Evolutionary conservation across 2,888 invertebrate genomes (phyloP).

Genomic region (Pseudococcus viburni): DNA sequence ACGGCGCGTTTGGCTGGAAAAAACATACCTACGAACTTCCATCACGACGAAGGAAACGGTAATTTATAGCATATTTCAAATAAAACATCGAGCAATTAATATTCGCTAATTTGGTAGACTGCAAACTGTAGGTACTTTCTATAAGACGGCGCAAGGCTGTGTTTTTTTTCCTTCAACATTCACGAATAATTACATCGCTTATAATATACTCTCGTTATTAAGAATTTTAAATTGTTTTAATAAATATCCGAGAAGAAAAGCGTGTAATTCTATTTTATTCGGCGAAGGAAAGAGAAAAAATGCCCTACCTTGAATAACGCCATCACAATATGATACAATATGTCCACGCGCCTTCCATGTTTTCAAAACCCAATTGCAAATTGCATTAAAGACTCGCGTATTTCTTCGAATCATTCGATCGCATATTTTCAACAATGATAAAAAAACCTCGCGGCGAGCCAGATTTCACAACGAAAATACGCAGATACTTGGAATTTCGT

Average conservation of each 20-base stretch:
- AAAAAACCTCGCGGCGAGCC: not conserved
- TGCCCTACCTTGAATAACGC: not conserved
- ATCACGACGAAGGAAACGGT: not conserved
- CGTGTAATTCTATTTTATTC: slow-evolving; percentile 17
- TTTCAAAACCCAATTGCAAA: slow-evolving; percentile 16
- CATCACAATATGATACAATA: not conserved
- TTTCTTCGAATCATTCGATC: slow-evolving; percentile 25
- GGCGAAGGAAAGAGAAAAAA: not conserved
- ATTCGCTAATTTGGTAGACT: not conserved
- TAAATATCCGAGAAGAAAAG: slow-evolving; percentile 19
- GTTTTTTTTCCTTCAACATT: slow-evolving; percentile 28
- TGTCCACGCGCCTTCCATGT: not conserved
- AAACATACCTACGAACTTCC: not conserved
- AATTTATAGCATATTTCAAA: slow-evolving; percentile 32
- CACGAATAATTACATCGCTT: not conserved
- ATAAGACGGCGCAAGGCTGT: not conserved
- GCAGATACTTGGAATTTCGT: slow-evolving; percentile 16
- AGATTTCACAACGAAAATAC: slow-evolving; percentile 28
- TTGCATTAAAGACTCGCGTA: not conserved
- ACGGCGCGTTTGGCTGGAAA: not conserved
- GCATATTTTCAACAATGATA: slow-evolving; percentile 11
- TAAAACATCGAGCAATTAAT: not conserved
- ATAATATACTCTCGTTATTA: not conserved
- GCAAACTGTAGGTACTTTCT: not conserved
- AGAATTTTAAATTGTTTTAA: not conserved